A percentile compares a stretch with the other conserved stretches of the same genome.
Evolutionary conservation across 1,140 invertebrate genomes (phyloP).

Genomic region (Drosophila rufa): DNA sequence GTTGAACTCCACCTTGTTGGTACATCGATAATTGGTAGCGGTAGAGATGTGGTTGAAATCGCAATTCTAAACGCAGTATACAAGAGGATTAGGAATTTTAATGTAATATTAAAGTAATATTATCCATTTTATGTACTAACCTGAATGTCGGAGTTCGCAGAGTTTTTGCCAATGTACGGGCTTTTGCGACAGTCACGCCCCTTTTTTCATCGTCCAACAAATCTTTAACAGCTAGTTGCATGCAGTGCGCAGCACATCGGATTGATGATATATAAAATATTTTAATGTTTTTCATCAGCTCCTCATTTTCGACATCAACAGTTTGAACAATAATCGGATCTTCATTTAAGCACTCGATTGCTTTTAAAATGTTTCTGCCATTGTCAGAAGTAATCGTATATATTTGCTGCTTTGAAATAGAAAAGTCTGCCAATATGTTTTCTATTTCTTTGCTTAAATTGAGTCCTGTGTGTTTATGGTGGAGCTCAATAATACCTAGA

Average conservation of each 20-base stretch:
- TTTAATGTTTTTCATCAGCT: neutral
- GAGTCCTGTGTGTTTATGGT: neutral
- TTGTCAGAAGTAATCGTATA: too few species aligned
- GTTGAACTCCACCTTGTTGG: slow-evolving; percentile 15
- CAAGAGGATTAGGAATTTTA: neutral
- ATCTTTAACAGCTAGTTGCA: slow-evolving; percentile 19
- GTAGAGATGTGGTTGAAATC: slow-evolving; percentile 8
- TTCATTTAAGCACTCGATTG: neutral
- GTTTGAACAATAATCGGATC: too few species aligned
- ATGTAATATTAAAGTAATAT: slow-evolving; percentile 5
- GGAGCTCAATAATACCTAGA: neutral
- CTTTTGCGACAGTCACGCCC: slow-evolving; percentile 5
- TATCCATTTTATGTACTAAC: slow-evolving; percentile 5
- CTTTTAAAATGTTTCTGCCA: neutral
- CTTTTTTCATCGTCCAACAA: slow-evolving; percentile 7
- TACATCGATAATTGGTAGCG: slow-evolving; percentile 8
- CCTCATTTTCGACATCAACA: neutral
- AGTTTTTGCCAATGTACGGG: slow-evolving; percentile 20
- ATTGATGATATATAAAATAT: slow-evolving; percentile 20
- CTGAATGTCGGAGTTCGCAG: slow-evolving; percentile 11
- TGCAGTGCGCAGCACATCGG: slow-evolving; percentile 17
- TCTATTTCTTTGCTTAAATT: too few species aligned
- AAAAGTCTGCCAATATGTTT: too few species aligned
- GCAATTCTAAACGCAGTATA: slow-evolving; percentile 8
- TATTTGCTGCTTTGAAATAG: too few species aligned